Percentiles rank a stretch among this genome's conserved stretches.
phyloP scores from a whole-genome alignment of 2,113 vertebrate genomes.

The Probosciger aterrimus region DNA sequence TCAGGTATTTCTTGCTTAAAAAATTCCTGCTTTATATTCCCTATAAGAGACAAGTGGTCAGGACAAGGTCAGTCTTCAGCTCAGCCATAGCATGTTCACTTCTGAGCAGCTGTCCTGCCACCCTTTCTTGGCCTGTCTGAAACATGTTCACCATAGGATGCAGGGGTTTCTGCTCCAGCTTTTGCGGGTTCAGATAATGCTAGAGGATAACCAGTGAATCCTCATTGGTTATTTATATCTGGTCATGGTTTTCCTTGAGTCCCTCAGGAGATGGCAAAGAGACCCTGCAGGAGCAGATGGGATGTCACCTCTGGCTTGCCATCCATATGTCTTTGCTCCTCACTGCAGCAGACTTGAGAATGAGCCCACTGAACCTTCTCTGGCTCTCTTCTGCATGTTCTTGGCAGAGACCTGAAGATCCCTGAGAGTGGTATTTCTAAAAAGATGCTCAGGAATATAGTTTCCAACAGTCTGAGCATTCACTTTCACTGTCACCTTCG shows the following conservation, averaged over 20 bases:
- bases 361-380: background rate
- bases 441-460: background rate
- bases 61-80: background rate
- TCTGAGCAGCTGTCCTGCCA: background rate
- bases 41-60: background rate
- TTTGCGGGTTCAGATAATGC: background rate
- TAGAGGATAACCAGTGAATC: background rate
- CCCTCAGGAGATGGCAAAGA: background rate
- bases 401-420: constrained; percentile 31
- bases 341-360: background rate
- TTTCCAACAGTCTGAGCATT: background rate
- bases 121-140: background rate
- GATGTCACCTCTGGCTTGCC: constrained; percentile 20
- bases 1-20: background rate
- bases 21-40: background rate
- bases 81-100: background rate
- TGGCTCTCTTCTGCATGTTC: background rate
- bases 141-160: background rate
- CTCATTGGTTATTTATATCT: background rate
- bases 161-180: background rate
- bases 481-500: background rate
- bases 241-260: background rate
- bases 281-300: background rate
- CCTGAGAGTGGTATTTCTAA: background rate
- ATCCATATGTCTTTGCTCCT: background rate